phyloP scores from a whole-genome alignment of 2,888 invertebrate genomes.

The Hypsopygia costalis region DNA sequence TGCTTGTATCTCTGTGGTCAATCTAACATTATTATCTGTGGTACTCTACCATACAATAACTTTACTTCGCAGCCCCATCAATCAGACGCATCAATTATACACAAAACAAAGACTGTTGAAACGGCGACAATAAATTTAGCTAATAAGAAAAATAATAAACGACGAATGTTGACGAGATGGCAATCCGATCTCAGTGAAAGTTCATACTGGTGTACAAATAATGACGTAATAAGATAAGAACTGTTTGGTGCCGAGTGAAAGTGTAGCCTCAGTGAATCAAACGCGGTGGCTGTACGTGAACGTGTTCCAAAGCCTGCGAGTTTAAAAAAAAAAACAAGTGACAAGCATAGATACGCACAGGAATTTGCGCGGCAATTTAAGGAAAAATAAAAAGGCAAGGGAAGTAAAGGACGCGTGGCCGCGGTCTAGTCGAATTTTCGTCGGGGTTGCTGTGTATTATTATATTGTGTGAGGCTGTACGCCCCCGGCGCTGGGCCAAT shows the following conservation, averaged over 20 bases:
- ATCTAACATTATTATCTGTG: no score
- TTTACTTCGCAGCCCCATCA: constrained; percentile 4
- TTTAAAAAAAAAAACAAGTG: constrained; percentile 23
- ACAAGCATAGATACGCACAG: constrained; percentile 4
- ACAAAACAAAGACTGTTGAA: constrained; percentile 17
- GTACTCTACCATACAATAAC: no score
- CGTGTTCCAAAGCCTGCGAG: constrained; percentile 21
- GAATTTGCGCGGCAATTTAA: constrained; percentile 7
- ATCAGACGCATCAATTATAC: constrained; percentile 14
- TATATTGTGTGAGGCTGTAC: constrained; percentile 39
- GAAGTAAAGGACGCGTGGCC: constrained; percentile 18
- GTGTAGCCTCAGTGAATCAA: constrained; percentile 41
- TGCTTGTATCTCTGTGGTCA: no score
- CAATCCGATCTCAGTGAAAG: constrained; percentile 35
- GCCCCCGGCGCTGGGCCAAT: constrained; percentile 68
- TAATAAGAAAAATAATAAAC: constrained; percentile 5
- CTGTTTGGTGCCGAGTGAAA: constrained; percentile 45
- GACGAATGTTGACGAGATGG: constrained; percentile 6
- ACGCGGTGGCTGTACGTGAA: constrained; percentile 36
- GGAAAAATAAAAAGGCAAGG: constrained; percentile 11
- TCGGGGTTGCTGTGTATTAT: constrained; percentile 47
- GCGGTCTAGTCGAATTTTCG: constrained; percentile 29
- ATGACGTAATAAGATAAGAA: constrained; percentile 27
- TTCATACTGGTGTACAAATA: constrained; percentile 26
- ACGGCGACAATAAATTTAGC: constrained; percentile 22